Base-by-base conservation (phyloP, 2,888 invertebrate genomes). In the Bursaphelenchus okinawaensis region DNA sequence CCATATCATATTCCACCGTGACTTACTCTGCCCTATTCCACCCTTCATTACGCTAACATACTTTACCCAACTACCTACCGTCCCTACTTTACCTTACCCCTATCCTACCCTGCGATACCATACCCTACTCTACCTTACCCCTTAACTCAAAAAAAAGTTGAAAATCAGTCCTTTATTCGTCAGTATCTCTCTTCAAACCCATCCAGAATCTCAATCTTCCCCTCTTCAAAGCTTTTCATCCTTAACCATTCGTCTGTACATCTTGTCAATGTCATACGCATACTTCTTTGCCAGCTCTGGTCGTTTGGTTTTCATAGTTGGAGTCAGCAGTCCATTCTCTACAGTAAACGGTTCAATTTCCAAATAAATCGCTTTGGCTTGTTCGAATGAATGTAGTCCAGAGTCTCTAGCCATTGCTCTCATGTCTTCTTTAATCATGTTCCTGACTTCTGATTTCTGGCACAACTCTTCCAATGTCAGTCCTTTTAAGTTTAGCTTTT, bases 321-420 rank as follows among this genome's bases (percentile, higher is more conserved):
- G 95, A 54, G 95, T 95, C 59, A 96, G 87, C 61, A 95, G 88
- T 70, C 93, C 93, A 85, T 95, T 95, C 86, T 94, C 93, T 64
- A 94, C 90, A 68, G 93, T 92, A 87, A 95, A 95, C 75, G 90
- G 90, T 85, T 95, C 93, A 24, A 92, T 91, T 84, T 92, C 91
- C 64, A 96, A 85, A 83, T 92, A 91, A 73, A 95, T 90, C 84
- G 94, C 94, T 85, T 93, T 72, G 27, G 74, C 77, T 88, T 94
- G 93, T 87, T 96, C 96, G 84, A 95, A 96, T 12, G 92, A 92
- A 86, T 92, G 92, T 23, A 96, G 87, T 28, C 92, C 92, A 62
- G 89, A 89, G 82, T 90, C 90, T 84, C 90, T 92, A 64, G 94
- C 95, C 87, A 91, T 89, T 56, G 88, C 87, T 69, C 89, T 85